Evolutionary conservation across 2,797 vertebrate genomes (phyloP), one percentile per base, ranked within the genome.

Genomic region (Nyctalus aviator): DNA sequence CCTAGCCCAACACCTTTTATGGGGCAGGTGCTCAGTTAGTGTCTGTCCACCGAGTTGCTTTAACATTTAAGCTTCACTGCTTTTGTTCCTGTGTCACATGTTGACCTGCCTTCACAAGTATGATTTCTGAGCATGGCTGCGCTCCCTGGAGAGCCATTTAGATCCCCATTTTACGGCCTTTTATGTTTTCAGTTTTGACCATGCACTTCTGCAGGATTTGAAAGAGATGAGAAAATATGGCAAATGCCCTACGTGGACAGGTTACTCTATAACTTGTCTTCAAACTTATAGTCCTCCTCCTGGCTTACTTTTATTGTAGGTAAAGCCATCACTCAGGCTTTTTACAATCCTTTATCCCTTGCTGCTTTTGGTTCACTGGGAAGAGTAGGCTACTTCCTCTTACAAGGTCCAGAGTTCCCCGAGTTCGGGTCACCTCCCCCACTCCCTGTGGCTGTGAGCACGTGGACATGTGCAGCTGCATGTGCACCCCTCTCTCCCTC

Each of bases 281-380:
- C 73, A 37, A 37, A 76, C 35, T 62, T n/a, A 3, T 0, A 2
- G 30, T 62, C 44, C 30, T 81, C 44, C 30, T 81, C 41, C 62
- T 25, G 30, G 32, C 48, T 90, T 20, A 2, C 41, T 95, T 94
- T 66, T 12, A 64, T 90, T 88, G 17, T 25, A 48, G n/a, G 59
- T 37, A 50, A 84, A 78, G 6, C 15, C 23, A n/a, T 17, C 50
- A 81, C 37, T 3, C 32, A 32, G 44, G 11, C 15, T 30, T 69
- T 59, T 84, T 46, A 66, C 32, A 55, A 13, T 69, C 35, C 46
- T 30, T 41, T 59, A 12, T 48, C 66, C 30, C 88, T 88, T 79
- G 44, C 18, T 59, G 18, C 32, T 48, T 50, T 62, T 59, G 9
- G 57, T 32, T 91, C 30, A 17, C 35, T 79, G 12, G 68, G 66